Percentiles rank a stretch among this genome's conserved stretches.
phyloP scores from a whole-genome alignment of 2,888 invertebrate genomes.

The Campaea margaritaria region DNA sequence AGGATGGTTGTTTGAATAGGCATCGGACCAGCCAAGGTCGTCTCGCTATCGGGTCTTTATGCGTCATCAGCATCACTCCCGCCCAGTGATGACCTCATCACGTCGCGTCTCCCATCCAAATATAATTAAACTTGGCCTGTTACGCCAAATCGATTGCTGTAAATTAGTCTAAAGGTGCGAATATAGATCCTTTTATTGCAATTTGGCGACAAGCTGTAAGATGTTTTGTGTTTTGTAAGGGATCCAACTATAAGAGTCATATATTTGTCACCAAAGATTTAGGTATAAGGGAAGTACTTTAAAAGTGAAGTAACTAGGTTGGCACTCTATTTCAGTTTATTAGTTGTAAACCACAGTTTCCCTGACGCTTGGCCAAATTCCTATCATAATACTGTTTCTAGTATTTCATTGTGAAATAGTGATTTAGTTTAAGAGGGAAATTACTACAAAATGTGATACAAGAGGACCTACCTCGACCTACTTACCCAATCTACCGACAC shows the following conservation, averaged over 20 bases:
- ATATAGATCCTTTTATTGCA: slow-evolving; percentile 6
- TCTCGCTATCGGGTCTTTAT: slow-evolving; percentile 50
- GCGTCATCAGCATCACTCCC: slow-evolving; percentile 59
- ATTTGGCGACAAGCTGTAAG: slow-evolving; percentile 1
- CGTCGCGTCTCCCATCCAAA: slow-evolving; percentile 19
- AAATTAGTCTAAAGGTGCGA: slow-evolving; percentile 12
- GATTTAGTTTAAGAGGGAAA: background rate
- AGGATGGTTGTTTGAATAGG: slow-evolving; percentile 48
- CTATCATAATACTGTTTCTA: background rate
- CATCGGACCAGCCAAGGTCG: slow-evolving; percentile 54
- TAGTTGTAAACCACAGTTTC: background rate
- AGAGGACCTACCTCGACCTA: no score
- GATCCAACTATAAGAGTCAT: background rate
- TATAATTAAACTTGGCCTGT: slow-evolving; percentile 25
- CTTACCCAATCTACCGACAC: no score
- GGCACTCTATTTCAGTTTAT: background rate
- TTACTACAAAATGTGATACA: background rate
- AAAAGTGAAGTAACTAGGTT: no score
- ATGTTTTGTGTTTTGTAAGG: slow-evolving; percentile 2
- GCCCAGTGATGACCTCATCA: slow-evolving; percentile 47
- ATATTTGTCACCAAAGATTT: slow-evolving; percentile 6
- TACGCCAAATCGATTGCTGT: slow-evolving; percentile 4
- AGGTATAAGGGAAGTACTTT: no score
- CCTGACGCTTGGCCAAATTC: background rate
- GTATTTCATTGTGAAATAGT: background rate